Evolutionary conservation across 2,113 vertebrate species (phyloP), one percentile per base, ranked within the genome.

Genomic region (Neolamprologus hecqui): DNA sequence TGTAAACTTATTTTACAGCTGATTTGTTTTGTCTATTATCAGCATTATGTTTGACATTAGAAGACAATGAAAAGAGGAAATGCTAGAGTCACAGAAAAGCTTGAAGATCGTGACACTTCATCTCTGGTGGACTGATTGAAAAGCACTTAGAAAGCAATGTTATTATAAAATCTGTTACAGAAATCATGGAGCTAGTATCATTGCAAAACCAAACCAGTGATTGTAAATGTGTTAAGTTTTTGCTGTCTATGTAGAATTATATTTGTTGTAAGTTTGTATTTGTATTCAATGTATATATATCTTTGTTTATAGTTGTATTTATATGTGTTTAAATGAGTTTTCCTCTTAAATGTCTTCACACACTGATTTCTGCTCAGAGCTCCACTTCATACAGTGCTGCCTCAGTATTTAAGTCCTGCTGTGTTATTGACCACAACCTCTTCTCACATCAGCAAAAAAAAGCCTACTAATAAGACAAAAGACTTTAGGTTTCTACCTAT

Each of bases 131-230:
- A 93, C 84, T 86, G 81, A 90, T 84, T 90, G 26, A 87, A 85
- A 93, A 95, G 94, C 94, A 95, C 94, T 95, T 95, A 95, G 63
- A 87, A 84, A 88, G 60, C 81, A 83, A 88, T 87, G 86, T 86
- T 65, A 60, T 88, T 55, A 57, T 47, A 57, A 45, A 82, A 89
- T 82, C 68, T 86, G 79, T 86, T 87, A 73, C 54, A 54, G 60
- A 88, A 86, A 91, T 88, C 28, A 87, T 81, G 70, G 45, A 15
- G 63, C 91, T 58, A 82, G 49, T 85, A 28, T 37, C 65, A 87
- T 85, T 90, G 53, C 82, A 79, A 94, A 91, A 54, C 82, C 80
- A 90, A 92, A 94, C 53, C 58, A 84, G 58, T 88, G 85, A 70
- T 70, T 40, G n/a, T 84, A 81, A 87, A 86, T 90, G 57, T 91